These are phyloP conservation scores for Orientallactaga bullata DNA, from an alignment of 2,113 vertebrate species.

Conservation along the genomic window DNA sequence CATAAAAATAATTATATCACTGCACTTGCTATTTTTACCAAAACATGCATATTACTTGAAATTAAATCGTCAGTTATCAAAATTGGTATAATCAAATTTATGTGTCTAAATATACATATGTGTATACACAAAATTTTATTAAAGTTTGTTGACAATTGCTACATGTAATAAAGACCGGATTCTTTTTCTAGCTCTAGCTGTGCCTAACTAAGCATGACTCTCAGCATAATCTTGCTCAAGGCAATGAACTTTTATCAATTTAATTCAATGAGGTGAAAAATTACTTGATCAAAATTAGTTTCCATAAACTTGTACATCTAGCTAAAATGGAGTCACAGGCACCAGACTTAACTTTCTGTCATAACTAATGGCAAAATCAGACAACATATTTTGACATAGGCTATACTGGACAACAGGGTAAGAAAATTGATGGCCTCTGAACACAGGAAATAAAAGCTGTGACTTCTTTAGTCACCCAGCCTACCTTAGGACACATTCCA, in stretches of 20 bases:
- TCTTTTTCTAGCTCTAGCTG: neutral
- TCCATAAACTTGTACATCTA: neutral
- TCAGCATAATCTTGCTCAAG: neutral
- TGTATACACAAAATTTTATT: neutral
- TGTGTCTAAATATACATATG: neutral
- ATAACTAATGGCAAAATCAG: neutral
- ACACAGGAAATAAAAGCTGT: neutral
- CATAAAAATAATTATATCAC: constrained; percentile 35
- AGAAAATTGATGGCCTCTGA: neutral
- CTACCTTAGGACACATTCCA: neutral
- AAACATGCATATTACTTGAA: constrained; percentile 40
- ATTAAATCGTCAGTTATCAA: constrained; percentile 27
- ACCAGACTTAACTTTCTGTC: neutral
- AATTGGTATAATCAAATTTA: neutral
- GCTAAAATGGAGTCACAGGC: neutral
- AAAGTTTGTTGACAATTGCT: neutral
- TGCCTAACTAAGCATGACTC: constrained; percentile 6
- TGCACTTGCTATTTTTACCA: constrained; percentile 12
- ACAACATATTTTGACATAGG: neutral
- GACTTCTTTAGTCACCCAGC: neutral
- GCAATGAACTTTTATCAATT: neutral
- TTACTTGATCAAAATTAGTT: constrained; percentile 31
- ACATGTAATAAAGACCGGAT: neutral
- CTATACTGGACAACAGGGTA: neutral
- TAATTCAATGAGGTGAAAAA: constrained; percentile 43